These are phyloP conservation scores for Rhagoletis pomonella DNA, from an alignment of 1,140 invertebrate genomes.

Conservation along the genomic window DNA sequence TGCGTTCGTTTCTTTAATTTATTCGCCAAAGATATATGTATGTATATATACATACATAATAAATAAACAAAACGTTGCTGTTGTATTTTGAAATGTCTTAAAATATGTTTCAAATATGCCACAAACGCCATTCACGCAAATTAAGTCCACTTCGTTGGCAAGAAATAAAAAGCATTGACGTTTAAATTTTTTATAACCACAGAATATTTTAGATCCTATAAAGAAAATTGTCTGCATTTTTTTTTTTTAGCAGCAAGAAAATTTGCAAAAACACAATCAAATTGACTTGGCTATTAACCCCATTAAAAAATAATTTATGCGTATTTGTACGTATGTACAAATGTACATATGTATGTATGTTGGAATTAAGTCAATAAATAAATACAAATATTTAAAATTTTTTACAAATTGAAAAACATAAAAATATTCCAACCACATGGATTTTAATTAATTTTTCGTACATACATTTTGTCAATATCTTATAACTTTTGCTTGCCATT, in stretches of 20 bases:
- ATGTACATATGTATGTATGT: neutral
- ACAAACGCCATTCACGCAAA: too few relatives aligned
- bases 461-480: neutral
- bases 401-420: constrained; percentile 10
- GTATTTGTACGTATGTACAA: neutral
- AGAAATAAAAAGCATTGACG: neutral
- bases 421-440: too few relatives aligned
- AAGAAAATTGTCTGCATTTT: constrained; percentile 2
- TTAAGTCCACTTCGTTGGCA: too few relatives aligned
- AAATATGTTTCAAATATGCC: too few relatives aligned
- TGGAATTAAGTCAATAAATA: too few relatives aligned
- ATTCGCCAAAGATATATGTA: too few relatives aligned
- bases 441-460: neutral
- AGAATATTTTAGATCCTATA: neutral
- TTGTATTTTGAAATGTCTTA: too few relatives aligned
- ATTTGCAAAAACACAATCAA: neutral
- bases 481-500: neutral
- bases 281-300: constrained; percentile 9
- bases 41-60: too few relatives aligned
- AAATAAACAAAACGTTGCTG: too few relatives aligned
- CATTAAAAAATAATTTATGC: neutral
- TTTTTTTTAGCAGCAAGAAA: neutral
- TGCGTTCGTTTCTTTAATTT: too few relatives aligned
- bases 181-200: neutral
- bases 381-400: neutral